A percentile compares a stretch with the other conserved stretches of the same genome.
Evolutionary conservation across 2,888 invertebrate species (phyloP).

Genomic region (Machimus rusticus): DNA sequence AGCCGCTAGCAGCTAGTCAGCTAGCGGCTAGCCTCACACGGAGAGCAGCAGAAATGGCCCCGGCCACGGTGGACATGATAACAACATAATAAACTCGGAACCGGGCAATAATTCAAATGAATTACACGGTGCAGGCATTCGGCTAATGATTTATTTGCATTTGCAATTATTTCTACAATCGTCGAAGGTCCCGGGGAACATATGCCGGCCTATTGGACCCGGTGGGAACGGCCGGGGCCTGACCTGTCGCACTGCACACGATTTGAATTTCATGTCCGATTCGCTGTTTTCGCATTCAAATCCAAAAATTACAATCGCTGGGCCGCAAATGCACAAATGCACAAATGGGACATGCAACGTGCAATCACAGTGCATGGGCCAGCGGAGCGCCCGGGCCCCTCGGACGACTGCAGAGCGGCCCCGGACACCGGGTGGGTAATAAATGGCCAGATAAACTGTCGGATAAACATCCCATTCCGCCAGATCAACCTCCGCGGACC

Average conservation of each 20-base stretch:
- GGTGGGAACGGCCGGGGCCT: not conserved
- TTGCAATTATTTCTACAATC: constrained; percentile 33
- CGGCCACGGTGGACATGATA: constrained; percentile 8
- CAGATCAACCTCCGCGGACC: constrained; percentile 1
- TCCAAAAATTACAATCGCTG: constrained; percentile 23
- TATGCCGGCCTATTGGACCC: not conserved
- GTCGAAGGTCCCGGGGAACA: not conserved
- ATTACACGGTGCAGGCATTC: constrained; percentile 30
- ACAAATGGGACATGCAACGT: not conserved
- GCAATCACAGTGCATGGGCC: not conserved
- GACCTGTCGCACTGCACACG: constrained; percentile 16
- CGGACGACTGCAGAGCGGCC: not conserved
- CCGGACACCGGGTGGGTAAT: constrained; percentile 3
- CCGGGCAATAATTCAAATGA: constrained; percentile 25
- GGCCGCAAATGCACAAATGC: not conserved
- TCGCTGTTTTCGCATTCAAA: constrained; percentile 24
- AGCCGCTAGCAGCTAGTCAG: not conserved
- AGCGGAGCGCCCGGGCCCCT: not conserved
- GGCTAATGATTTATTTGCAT: constrained; percentile 34
- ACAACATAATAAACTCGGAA: constrained; percentile 29
- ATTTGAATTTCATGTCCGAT: constrained; percentile 25
- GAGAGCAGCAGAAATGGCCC: too few species aligned
- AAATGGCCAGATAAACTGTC: constrained; percentile 38
- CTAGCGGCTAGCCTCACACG: not conserved
- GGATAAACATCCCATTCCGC: constrained; percentile 33